These are phyloP conservation scores for Craseonycteris thonglongyai DNA, from an alignment of 2,113 vertebrate species.

Conservation along the genomic window DNA sequence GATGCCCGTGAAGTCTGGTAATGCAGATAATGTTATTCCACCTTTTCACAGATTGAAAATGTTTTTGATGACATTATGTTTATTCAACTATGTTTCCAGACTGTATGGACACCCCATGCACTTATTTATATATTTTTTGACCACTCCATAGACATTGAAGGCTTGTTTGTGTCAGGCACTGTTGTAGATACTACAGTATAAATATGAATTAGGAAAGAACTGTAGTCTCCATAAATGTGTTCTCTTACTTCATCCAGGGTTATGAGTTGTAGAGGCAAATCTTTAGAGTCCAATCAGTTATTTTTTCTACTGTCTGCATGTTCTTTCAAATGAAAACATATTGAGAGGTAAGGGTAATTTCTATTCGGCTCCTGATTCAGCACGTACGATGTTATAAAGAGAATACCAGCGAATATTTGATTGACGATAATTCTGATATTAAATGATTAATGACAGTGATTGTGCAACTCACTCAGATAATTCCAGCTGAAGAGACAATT, in stretches of 20 bases:
- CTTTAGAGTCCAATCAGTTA: background rate
- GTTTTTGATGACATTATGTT: background rate
- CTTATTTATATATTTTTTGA: background rate
- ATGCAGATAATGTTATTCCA: background rate
- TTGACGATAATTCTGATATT: background rate
- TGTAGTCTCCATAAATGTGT: background rate
- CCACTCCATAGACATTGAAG: rapidly evolving
- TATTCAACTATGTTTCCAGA: background rate
- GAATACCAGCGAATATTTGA: background rate
- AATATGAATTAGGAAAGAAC: background rate
- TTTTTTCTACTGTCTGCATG: background rate
- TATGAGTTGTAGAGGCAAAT: background rate
- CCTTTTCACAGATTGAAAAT: background rate
- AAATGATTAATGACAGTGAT: background rate
- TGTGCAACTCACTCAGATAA: background rate
- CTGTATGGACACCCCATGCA: rapidly evolving
- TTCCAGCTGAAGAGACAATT: background rate
- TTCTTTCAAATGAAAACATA: background rate
- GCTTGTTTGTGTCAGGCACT: rapidly evolving
- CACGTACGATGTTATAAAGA: background rate
- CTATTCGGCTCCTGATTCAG: background rate
- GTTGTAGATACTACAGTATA: background rate
- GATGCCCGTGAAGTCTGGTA: background rate
- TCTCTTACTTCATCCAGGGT: background rate
- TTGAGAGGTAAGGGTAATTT: background rate